Conservation (phyloP, 2,113 vertebrate species). For the Corythornis vintsioides region DNA sequence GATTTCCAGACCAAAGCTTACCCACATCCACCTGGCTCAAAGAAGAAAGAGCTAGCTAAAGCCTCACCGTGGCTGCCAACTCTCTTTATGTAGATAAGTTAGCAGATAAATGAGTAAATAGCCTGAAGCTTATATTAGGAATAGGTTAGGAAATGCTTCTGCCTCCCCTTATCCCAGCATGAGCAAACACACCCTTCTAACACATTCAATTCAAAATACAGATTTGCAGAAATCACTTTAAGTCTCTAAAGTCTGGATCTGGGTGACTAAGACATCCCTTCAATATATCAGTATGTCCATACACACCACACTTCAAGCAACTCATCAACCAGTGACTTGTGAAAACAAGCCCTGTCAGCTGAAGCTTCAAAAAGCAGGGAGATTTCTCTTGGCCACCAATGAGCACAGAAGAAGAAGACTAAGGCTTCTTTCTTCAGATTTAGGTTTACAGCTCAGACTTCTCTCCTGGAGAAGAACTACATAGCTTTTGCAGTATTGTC, state of each 20-base stretch:
- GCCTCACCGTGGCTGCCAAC: not conserved
- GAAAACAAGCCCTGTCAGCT: not conserved
- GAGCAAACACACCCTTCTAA: not conserved
- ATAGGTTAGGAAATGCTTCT: not conserved
- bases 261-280: not conserved
- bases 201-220: not conserved
- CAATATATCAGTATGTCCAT: not conserved
- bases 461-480: not conserved
- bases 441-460: not conserved
- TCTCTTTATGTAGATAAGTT: not conserved
- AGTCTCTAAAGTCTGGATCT: not conserved
- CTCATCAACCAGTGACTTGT: not conserved
- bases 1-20: constrained; percentile 12
- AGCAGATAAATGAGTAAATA: not conserved
- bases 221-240: not conserved
- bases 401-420: not conserved
- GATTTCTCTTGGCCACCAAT: not conserved
- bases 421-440: not conserved
- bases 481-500: not conserved
- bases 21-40: not conserved
- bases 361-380: not conserved
- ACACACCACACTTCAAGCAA: not conserved
- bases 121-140: not conserved
- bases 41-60: not conserved
- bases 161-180: not conserved